phyloP scores from a whole-genome alignment of 2,888 invertebrate species.

The Amaurobius ferox region DNA sequence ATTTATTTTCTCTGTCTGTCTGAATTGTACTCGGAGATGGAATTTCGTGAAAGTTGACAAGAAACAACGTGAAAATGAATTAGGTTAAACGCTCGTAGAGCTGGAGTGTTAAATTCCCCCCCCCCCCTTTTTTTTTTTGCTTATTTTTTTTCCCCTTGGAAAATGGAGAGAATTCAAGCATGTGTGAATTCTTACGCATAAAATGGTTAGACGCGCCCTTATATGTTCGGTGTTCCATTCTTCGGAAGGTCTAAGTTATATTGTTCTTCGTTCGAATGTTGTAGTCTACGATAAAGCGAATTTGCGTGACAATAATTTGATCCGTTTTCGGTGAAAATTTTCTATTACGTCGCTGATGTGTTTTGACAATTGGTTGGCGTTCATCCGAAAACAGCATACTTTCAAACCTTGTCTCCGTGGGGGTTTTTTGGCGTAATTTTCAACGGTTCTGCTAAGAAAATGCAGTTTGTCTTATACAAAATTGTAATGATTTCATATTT shows the following conservation, averaged over 20 bases:
- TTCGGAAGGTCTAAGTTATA: background rate
- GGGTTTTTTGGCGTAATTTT: background rate
- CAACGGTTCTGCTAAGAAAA: no score
- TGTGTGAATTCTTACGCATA: constrained; percentile 1
- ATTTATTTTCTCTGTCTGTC: constrained; percentile 23
- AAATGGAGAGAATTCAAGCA: background rate
- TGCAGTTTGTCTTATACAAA: no score
- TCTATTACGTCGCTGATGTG: no score
- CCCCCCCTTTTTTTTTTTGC: background rate
- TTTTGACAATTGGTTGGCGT: background rate
- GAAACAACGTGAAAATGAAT: constrained; percentile 59
- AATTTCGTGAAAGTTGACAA: constrained; percentile 52
- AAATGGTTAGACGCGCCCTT: constrained; percentile 1
- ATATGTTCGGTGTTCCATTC: background rate
- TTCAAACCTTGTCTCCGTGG: background rate
- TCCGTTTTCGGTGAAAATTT: background rate
- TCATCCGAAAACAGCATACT: background rate
- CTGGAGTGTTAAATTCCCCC: constrained; percentile 41
- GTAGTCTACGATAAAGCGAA: background rate
- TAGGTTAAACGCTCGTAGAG: constrained; percentile 50
- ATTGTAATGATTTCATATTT: no score
- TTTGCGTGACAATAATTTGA: constrained; percentile 7
- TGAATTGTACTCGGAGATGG: constrained; percentile 30
- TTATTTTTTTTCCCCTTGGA: background rate
- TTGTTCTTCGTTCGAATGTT: background rate